A percentile compares a stretch with the other conserved stretches of the same genome.
Conservation (phyloP, 2,113 vertebrate genomes). For the Osmerus eperlanus region DNA sequence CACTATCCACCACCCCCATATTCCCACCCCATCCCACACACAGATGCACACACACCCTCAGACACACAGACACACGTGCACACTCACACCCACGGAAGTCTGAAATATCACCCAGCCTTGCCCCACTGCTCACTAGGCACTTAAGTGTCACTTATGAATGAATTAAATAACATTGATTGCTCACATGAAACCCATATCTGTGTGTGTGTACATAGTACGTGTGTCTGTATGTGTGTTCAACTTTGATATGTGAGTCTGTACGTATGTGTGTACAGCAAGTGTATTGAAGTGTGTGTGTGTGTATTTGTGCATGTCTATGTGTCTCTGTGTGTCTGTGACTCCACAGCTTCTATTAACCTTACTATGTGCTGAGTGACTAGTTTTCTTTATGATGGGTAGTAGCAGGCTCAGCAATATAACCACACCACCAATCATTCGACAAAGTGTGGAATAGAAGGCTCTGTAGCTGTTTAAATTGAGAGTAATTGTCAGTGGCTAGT, state of each 20-base stretch:
- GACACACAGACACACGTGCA: not conserved
- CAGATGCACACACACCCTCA: not conserved
- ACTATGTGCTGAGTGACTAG: not conserved
- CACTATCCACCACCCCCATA: not conserved
- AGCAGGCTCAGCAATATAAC: not conserved
- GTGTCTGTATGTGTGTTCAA: not conserved
- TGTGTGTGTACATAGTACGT: not conserved
- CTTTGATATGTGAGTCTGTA: not conserved
- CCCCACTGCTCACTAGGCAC: not conserved
- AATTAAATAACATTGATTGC: conserved; percentile 1
- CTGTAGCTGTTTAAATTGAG: too few relatives aligned
- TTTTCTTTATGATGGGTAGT: not conserved
- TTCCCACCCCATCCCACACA: not conserved
- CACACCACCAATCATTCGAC: not conserved
- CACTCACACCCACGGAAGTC: not conserved
- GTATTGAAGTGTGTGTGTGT: too few relatives aligned
- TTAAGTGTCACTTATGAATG: not conserved
- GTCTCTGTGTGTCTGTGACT: not conserved
- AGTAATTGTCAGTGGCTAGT: too few relatives aligned
- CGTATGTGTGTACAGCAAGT: not conserved
- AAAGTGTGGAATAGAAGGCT: too few relatives aligned
- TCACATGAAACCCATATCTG: conserved; percentile 1
- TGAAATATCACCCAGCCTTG: conserved; percentile 1
- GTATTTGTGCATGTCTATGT: not conserved
- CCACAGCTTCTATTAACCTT: conserved; percentile 1